Evolutionary conservation across 1,140 invertebrate genomes (phyloP), one percentile per base, ranked within the genome.

Genomic region (Mamestra configurata): DNA sequence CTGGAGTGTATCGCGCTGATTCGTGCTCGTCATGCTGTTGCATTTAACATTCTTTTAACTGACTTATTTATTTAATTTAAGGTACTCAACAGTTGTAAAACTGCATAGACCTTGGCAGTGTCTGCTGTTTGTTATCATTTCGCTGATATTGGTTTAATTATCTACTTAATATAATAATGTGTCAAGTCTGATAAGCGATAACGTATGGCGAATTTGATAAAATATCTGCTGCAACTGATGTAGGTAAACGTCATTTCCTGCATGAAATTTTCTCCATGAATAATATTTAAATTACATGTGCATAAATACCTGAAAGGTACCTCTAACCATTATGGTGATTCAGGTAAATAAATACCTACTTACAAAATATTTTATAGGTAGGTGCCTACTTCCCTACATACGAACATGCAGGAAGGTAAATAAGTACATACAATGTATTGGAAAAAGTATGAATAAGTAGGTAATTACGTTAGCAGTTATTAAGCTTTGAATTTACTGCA

Each of bases 111-210:
- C 61, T 37, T 11, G 61, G 11, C 35, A 40, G 24, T 22, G 11
- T 22, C 1, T 11, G 18, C 31, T 40, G 61, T 22, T 40, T 20
- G 35, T 40, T 66, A 66, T 66, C 61, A 40, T 18, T 66, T 1
- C 0, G 43, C 43, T 40, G 61, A 40, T 66, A 66, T 40, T 40
- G 61, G 18, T 66, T 66, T 66, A 66, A 66, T 66, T 66, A 66
- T 66, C 35, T 20, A 4, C 35, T 66, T 13, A 18, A 40, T 35
- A 35, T 35, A 37, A 35, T 40, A 40, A 4, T n/a, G 8, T 66
- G 35, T 5, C 18, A 37, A 8, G 2, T 59, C 55, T 27, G 55
- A 59, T 59, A 59, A 57, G 53, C 3, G 8, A 11, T 13, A 43
- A 35, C 3, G 7, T 5, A 51, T 5, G 11, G 20, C 11, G 13